Evolutionary conservation across 2,113 vertebrate species (phyloP).

Genomic region (Gobius niger): DNA sequence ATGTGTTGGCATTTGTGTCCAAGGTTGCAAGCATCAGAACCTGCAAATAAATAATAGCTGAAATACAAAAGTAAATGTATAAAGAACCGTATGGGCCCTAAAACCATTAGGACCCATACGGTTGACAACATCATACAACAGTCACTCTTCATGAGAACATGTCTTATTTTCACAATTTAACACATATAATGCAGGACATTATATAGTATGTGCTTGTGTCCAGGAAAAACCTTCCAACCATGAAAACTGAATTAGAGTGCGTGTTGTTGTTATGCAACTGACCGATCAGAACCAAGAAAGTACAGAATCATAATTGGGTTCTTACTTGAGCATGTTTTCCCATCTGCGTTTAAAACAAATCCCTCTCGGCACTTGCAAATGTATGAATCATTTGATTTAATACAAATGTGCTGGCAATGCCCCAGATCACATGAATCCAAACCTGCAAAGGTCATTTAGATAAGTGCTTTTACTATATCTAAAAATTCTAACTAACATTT

Average conservation of each 20-base stretch:
- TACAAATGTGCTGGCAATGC: constrained; percentile 77
- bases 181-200: constrained; percentile 66
- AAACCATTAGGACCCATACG: too few species aligned
- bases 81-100: not conserved
- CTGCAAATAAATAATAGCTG: constrained; percentile 48
- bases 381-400: constrained; percentile 50
- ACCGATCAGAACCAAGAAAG: not conserved
- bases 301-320: not conserved
- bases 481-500: not conserved
- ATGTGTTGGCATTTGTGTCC: constrained; percentile 75
- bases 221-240: too few species aligned
- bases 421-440: constrained; percentile 56
- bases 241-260: too few species aligned
- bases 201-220: constrained; percentile 38
- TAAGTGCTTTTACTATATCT: not conserved
- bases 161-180: constrained; percentile 71
- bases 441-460: constrained; percentile 44
- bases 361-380: constrained; percentile 70
- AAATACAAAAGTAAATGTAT: not conserved
- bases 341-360: constrained; percentile 73
- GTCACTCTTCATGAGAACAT: constrained; percentile 15
- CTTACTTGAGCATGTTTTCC: constrained; percentile 73
- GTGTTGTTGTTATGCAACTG: not conserved
- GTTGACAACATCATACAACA: too few species aligned
- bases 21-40: constrained; percentile 52